Conservation (phyloP, 2,888 invertebrate species). For the Thalpophila matura region DNA sequence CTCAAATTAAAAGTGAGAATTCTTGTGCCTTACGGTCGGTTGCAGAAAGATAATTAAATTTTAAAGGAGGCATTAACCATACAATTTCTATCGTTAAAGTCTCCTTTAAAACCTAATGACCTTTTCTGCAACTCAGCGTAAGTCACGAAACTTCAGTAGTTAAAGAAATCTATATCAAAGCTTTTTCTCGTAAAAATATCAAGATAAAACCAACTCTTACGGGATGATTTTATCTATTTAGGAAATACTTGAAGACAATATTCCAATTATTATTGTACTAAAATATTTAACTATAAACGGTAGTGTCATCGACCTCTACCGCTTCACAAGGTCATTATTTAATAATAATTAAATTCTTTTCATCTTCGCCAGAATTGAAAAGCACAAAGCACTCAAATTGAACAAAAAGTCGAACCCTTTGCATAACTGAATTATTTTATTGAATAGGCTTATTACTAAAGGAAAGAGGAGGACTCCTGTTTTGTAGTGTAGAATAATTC, state of each 20-base stretch:
- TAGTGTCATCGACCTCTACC: conserved; percentile 52
- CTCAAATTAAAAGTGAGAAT: conserved; percentile 16
- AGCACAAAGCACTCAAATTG: conserved; percentile 59
- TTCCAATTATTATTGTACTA: conserved; percentile 21
- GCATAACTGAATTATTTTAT: conserved; percentile 71
- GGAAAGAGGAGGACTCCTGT: conserved; percentile 55
- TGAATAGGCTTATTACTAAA: conserved; percentile 81
- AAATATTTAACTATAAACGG: conserved; percentile 30
- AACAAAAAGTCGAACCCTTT: conserved; percentile 66
- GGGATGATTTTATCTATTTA: not conserved
- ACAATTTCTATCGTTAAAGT: too few relatives aligned
- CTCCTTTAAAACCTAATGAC: too few relatives aligned
- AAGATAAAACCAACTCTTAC: not conserved
- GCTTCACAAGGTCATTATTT: conserved; percentile 56
- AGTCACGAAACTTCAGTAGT: not conserved
- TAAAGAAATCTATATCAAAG: not conserved
- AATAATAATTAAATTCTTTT: conserved; percentile 60
- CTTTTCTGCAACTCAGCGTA: too few relatives aligned
- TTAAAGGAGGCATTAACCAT: too few relatives aligned
- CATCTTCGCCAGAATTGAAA: conserved; percentile 53
- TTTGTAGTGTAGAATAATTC: conserved; percentile 59
- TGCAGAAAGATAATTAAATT: too few relatives aligned
- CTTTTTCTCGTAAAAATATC: not conserved
- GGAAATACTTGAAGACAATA: conserved; percentile 3
- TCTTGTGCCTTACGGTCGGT: conserved; percentile 10